A percentile compares a stretch with the other conserved stretches of the same genome.
phyloP scores from a whole-genome alignment of 2,888 invertebrate genomes.

The Caenorhabditis imperialis region DNA sequence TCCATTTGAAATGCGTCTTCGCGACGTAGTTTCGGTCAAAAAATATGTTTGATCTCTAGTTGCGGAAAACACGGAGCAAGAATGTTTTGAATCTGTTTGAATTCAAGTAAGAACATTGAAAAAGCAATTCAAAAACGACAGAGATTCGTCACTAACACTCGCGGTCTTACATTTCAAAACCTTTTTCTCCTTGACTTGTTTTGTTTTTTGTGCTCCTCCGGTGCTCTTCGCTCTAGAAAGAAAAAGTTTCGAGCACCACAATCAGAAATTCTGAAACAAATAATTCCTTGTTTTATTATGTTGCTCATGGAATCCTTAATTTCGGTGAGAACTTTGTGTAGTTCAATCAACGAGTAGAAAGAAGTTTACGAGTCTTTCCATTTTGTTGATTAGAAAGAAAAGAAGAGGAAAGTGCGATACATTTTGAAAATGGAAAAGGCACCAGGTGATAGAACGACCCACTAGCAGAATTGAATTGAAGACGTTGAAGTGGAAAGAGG shows the following conservation, averaged over 20 bases:
- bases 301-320: slow-evolving; percentile 26
- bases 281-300: slow-evolving; percentile 7
- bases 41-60: too few species aligned
- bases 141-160: slow-evolving; percentile 1
- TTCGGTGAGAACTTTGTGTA: slow-evolving; percentile 46
- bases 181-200: slow-evolving; percentile 9
- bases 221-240: neutral
- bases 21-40: slow-evolving; percentile 8
- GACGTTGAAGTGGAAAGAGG: too few species aligned
- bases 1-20: slow-evolving; percentile 47
- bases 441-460: slow-evolving; percentile 13
- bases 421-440: neutral
- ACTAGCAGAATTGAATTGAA: slow-evolving; percentile 10
- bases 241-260: slow-evolving; percentile 9
- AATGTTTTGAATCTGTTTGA: too few species aligned
- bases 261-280: slow-evolving; percentile 28
- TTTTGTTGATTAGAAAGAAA: slow-evolving; percentile 39
- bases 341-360: slow-evolving; percentile 11
- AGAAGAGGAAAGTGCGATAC: neutral
- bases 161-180: slow-evolving; percentile 8
- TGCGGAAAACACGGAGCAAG: too few species aligned
- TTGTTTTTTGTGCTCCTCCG: neutral
- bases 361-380: slow-evolving; percentile 3
- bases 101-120: too few species aligned
- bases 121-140: slow-evolving; percentile 37